Evolutionary conservation across 1,140 invertebrate species (phyloP).

Genomic region (Eumaeus atala): DNA sequence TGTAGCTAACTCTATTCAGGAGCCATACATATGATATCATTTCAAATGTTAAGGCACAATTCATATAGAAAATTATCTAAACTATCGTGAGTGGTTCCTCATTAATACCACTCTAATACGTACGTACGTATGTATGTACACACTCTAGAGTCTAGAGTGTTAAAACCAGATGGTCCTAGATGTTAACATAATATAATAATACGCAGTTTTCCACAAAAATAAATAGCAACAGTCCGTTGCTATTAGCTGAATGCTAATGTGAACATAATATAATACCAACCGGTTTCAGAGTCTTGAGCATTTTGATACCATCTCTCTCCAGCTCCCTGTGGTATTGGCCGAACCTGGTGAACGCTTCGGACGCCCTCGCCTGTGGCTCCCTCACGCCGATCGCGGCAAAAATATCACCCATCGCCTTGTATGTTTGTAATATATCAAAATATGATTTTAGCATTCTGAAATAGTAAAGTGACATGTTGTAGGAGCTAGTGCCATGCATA

Average conservation of each 20-base stretch:
- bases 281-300: conserved; percentile 94
- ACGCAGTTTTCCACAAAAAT: neutral
- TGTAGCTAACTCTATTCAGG: no score
- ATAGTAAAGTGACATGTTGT: no score
- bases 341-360: conserved; percentile 96
- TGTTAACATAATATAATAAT: no score
- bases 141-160: no score
- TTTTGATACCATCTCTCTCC: conserved; percentile 92
- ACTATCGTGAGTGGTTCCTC: no score
- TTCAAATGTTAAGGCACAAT: no score
- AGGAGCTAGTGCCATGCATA: no score
- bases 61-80: no score
- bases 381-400: conserved; percentile 95
- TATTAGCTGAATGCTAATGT: neutral
- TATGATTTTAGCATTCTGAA: conserved; percentile 77
- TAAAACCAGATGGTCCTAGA: no score
- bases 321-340: conserved; percentile 95
- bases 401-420: conserved; percentile 92
- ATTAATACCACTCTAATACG: no score
- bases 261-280: conserved; percentile 68
- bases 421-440: conserved; percentile 77
- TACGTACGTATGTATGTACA: no score
- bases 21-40: no score
- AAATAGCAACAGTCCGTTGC: neutral
- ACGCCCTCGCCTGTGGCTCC: conserved; percentile 95